Evolutionary conservation across 2,888 invertebrate species (phyloP).

Genomic region (Troides helena): DNA sequence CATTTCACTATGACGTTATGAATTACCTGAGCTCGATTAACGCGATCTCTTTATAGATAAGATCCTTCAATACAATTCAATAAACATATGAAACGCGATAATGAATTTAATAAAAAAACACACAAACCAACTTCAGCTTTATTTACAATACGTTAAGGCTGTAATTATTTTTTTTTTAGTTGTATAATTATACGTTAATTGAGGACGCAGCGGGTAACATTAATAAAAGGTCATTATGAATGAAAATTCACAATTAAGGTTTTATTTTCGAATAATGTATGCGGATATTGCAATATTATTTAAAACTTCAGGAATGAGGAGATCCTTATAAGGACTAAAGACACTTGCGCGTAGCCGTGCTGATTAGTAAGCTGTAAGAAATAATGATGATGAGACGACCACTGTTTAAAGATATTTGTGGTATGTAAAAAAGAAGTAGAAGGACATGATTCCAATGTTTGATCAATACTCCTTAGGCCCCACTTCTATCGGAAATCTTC

Average conservation of each 20-base stretch:
- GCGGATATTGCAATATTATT: conserved; percentile 9
- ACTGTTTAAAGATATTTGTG: too few relatives aligned
- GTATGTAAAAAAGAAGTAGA: too few relatives aligned
- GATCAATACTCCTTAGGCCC: too few relatives aligned
- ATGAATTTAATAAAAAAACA: not conserved
- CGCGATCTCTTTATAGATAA: conserved; percentile 21
- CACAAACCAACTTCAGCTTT: not conserved
- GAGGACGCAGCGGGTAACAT: not conserved
- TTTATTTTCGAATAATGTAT: conserved; percentile 7
- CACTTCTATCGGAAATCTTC: too few relatives aligned
- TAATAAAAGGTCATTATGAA: not conserved
- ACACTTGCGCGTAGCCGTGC: too few relatives aligned
- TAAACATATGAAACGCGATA: not conserved
- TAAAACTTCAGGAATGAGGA: not conserved
- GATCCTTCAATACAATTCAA: not conserved
- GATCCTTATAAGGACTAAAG: too few relatives aligned
- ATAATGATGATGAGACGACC: too few relatives aligned
- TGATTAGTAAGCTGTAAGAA: too few relatives aligned
- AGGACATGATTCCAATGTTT: too few relatives aligned
- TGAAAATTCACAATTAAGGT: conserved; percentile 7
- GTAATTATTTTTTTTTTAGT: not conserved
- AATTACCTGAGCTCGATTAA: conserved; percentile 7
- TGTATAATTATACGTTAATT: not conserved
- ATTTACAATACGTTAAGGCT: not conserved
- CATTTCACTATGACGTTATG: conserved; percentile 5